A percentile compares a stretch with the other conserved stretches of the same genome.
These are phyloP conservation scores for Eueides isabella DNA, from an alignment of 1,140 invertebrate species.

Conservation along the genomic window DNA sequence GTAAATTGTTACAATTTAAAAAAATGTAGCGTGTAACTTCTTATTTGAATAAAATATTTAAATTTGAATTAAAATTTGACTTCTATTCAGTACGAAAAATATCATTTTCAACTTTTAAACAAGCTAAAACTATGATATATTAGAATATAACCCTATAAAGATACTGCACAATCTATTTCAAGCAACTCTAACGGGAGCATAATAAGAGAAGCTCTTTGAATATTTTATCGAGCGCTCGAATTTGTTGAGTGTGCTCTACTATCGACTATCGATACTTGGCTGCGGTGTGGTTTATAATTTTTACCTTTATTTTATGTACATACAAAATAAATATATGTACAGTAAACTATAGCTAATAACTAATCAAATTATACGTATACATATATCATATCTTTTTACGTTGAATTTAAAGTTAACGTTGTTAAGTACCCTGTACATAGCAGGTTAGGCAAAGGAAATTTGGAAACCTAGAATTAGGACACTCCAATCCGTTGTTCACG, in stretches of 20 bases:
- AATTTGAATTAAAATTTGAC: no score
- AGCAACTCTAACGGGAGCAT: slow-evolving; percentile 14
- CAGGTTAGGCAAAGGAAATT: no score
- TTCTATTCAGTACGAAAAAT: background rate
- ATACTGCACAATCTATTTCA: slow-evolving; percentile 3
- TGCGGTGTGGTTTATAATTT: background rate
- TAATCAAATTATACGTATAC: no score
- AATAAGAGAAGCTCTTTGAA: slow-evolving; percentile 17
- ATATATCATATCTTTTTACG: no score
- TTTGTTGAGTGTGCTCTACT: slow-evolving; percentile 21
- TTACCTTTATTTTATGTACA: background rate
- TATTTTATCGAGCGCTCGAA: slow-evolving; percentile 22
- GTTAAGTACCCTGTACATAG: no score
- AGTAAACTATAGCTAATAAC: no score
- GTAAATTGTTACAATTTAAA: no score
- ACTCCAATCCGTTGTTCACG: no score
- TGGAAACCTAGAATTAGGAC: no score
- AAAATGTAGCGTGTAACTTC: no score
- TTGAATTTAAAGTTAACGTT: no score
- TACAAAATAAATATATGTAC: background rate
- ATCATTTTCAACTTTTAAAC: background rate
- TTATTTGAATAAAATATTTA: no score
- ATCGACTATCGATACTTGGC: slow-evolving; percentile 11
- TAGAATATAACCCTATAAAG: background rate
- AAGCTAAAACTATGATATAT: background rate